These are phyloP conservation scores for Trematocara zebra DNA, from an alignment of 2,113 vertebrate genomes.

Conservation along the genomic window DNA sequence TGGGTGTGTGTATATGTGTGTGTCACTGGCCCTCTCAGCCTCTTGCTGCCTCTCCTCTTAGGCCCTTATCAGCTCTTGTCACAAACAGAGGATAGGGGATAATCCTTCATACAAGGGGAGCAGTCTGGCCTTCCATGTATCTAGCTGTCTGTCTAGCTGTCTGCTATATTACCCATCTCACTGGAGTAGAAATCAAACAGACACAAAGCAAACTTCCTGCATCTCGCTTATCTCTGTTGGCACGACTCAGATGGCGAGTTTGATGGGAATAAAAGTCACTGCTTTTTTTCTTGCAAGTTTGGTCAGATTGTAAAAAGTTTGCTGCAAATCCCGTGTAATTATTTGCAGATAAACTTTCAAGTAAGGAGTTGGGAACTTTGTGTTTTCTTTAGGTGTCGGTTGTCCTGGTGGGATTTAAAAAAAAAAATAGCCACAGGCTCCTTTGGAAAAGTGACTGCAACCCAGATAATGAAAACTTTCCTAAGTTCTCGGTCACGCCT, in stretches of 20 bases:
- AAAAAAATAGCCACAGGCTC: not conserved
- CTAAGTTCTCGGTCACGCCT: slow-evolving; percentile 4
- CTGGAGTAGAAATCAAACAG: slow-evolving; percentile 51
- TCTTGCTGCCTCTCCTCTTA: slow-evolving; percentile 59
- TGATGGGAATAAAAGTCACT: not conserved
- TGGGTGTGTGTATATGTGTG: slow-evolving; percentile 34
- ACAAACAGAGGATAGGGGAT: slow-evolving; percentile 71
- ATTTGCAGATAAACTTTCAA: not conserved
- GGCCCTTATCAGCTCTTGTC: slow-evolving; percentile 72
- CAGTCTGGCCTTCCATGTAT: slow-evolving; percentile 63
- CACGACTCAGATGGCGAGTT: not conserved
- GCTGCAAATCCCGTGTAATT: not conserved
- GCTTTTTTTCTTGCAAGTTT: not conserved
- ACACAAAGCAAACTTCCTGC: slow-evolving; percentile 51
- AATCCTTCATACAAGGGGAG: slow-evolving; percentile 70
- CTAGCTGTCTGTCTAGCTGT: slow-evolving; percentile 55
- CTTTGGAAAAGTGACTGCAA: slow-evolving; percentile 25
- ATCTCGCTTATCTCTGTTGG: slow-evolving; percentile 3
- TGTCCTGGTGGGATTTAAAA: not conserved
- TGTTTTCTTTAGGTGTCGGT: slow-evolving; percentile 19
- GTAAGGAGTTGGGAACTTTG: not conserved
- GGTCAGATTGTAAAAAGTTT: not conserved
- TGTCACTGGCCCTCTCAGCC: slow-evolving; percentile 60
- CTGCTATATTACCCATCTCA: slow-evolving; percentile 51
- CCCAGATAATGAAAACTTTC: slow-evolving; percentile 36